Evolutionary conservation across 2,888 invertebrate genomes (phyloP).

Genomic region (Venusia cambrica): DNA sequence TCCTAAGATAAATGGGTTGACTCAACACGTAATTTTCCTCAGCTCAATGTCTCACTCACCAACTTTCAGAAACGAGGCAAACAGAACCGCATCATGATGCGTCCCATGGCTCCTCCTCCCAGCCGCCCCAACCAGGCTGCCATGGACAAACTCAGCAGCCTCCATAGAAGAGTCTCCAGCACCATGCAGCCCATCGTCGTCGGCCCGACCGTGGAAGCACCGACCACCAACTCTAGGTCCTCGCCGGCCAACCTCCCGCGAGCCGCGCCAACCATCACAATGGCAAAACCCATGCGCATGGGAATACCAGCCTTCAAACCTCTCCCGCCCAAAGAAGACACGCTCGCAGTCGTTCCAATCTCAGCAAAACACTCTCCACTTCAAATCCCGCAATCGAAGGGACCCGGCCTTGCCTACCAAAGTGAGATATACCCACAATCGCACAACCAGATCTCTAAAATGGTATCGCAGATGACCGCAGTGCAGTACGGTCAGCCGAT

Average conservation of each 20-base stretch:
- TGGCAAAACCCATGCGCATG: constrained; percentile 79
- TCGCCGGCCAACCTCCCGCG: constrained; percentile 13
- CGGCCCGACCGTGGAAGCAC: constrained; percentile 47
- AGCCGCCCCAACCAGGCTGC: constrained; percentile 60
- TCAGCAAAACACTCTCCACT: constrained; percentile 58
- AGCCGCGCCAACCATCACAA: constrained; percentile 52
- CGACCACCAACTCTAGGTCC: constrained; percentile 32
- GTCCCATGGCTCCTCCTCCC: constrained; percentile 55
- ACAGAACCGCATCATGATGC: constrained; percentile 73
- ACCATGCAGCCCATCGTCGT: constrained; percentile 69
- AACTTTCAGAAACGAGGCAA: constrained; percentile 78
- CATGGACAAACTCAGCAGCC: constrained; percentile 60
- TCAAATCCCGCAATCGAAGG: constrained; percentile 60
- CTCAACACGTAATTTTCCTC: too few species aligned
- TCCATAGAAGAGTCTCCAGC: constrained; percentile 53
- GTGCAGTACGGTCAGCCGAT: constrained; percentile 50
- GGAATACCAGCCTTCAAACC: constrained; percentile 90
- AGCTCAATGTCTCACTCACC: too few species aligned
- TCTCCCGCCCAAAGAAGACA: constrained; percentile 83
- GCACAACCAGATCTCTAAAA: constrained; percentile 68
- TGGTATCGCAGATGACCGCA: constrained; percentile 73
- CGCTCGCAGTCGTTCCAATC: constrained; percentile 76
- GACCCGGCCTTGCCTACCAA: constrained; percentile 61
- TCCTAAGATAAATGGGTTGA: too few species aligned
- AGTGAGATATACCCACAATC: constrained; percentile 69